These are phyloP conservation scores for Listronotus oregonensis DNA, from an alignment of 1,140 invertebrate genomes.

Conservation along the genomic window DNA sequence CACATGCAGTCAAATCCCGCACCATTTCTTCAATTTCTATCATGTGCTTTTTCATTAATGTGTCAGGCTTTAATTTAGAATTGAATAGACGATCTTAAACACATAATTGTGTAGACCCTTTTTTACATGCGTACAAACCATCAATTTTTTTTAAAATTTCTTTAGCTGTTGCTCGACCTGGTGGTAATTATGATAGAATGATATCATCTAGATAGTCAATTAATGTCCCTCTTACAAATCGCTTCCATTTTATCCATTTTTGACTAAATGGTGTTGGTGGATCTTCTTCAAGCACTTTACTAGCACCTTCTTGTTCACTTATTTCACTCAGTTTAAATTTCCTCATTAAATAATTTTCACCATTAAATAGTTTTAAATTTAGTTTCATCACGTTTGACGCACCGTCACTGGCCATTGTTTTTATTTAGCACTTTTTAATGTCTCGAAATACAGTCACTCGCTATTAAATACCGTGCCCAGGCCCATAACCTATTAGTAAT, in stretches of 20 bases:
- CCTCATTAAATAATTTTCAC: conserved; percentile 15
- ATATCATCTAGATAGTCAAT: not conserved
- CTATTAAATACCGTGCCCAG: too few relatives aligned
- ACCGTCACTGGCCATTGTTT: too few relatives aligned
- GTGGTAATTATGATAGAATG: not conserved
- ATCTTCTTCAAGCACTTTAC: conserved; percentile 14
- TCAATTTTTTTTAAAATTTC: not conserved
- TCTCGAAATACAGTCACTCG: too few relatives aligned
- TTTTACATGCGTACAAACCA: not conserved
- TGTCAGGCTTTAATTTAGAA: too few relatives aligned
- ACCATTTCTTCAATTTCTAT: too few relatives aligned
- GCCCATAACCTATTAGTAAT: too few relatives aligned
- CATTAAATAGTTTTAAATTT: conserved; percentile 15
- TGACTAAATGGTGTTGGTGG: conserved; percentile 6
- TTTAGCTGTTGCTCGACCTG: not conserved
- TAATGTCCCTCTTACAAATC: conserved; percentile 2
- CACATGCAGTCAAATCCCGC: too few relatives aligned
- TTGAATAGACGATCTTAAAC: too few relatives aligned
- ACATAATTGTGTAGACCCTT: too few relatives aligned
- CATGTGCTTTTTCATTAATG: too few relatives aligned
- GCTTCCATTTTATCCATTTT: conserved; percentile 11
- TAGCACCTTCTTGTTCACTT: conserved; percentile 12
- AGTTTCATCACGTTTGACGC: too few relatives aligned
- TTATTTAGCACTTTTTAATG: too few relatives aligned
- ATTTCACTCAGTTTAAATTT: conserved; percentile 17